These are phyloP conservation scores for Lagria hirta DNA, from an alignment of 2,888 invertebrate genomes.

Conservation along the genomic window DNA sequence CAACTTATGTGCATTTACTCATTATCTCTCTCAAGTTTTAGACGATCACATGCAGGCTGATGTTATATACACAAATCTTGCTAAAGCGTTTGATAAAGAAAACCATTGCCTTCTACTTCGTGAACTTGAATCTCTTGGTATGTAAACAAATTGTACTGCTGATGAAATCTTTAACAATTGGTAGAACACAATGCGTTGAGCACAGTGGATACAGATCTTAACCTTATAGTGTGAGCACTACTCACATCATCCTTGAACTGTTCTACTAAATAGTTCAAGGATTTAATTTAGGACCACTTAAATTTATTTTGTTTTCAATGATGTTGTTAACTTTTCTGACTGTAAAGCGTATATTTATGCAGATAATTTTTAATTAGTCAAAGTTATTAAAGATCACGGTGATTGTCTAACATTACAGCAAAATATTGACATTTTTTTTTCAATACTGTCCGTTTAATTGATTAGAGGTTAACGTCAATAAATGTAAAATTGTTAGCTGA, in stretches of 20 bases:
- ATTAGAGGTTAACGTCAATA: too few species aligned
- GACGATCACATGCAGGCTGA: background rate
- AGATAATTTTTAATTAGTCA: too few species aligned
- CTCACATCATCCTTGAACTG: too few species aligned
- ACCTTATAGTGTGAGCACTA: slow-evolving; percentile 6
- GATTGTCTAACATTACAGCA: background rate
- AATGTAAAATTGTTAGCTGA: too few species aligned
- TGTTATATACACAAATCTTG: slow-evolving; percentile 2
- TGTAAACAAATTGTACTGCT: background rate
- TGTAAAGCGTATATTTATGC: background rate
- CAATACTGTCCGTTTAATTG: too few species aligned
- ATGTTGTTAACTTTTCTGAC: background rate
- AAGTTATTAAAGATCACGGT: slow-evolving; percentile 1
- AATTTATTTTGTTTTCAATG: background rate
- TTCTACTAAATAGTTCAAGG: background rate
- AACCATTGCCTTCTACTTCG: background rate
- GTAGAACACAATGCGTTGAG: background rate
- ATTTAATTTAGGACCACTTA: background rate
- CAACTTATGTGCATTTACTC: background rate
- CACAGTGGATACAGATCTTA: background rate
- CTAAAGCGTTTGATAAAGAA: slow-evolving; percentile 1
- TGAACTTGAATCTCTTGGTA: background rate
- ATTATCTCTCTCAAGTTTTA: background rate
- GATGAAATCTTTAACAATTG: slow-evolving; percentile 1
- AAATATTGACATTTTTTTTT: too few species aligned